phyloP scores from a whole-genome alignment of 2,797 vertebrate species.

The Eulemur albifrons region DNA sequence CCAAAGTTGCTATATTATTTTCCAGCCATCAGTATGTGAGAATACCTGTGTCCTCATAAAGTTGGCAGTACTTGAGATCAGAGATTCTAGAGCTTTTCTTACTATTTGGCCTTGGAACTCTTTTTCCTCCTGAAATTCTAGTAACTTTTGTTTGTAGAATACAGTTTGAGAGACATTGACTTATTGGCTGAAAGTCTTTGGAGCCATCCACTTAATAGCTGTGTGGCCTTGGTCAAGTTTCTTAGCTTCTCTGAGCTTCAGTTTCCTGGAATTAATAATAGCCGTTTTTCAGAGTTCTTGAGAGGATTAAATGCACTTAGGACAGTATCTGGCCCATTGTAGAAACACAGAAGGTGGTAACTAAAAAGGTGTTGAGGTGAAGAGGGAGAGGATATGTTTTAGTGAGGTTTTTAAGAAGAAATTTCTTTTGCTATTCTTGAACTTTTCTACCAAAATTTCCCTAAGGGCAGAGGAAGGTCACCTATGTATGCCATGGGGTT shows the following conservation, averaged over 20 bases:
- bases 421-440: background rate
- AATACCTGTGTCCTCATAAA: background rate
- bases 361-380: background rate
- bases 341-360: background rate
- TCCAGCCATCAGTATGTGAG: background rate
- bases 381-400: background rate
- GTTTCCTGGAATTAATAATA: background rate
- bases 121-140: background rate
- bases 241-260: background rate
- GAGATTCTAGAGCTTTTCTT: background rate
- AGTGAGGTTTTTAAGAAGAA: background rate
- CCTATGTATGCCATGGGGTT: background rate
- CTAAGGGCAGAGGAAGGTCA: background rate
- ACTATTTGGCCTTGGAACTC: background rate
- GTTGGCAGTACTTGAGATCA: background rate
- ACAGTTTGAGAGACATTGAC: background rate
- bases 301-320: background rate
- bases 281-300: background rate
- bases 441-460: background rate
- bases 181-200: background rate
- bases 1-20: background rate
- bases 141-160: background rate
- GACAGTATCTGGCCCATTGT: background rate
- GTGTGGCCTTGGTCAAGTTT: background rate
- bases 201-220: background rate